These are phyloP conservation scores for Margarornis squamiger DNA, from an alignment of 2,797 vertebrate species.

Conservation along the genomic window DNA sequence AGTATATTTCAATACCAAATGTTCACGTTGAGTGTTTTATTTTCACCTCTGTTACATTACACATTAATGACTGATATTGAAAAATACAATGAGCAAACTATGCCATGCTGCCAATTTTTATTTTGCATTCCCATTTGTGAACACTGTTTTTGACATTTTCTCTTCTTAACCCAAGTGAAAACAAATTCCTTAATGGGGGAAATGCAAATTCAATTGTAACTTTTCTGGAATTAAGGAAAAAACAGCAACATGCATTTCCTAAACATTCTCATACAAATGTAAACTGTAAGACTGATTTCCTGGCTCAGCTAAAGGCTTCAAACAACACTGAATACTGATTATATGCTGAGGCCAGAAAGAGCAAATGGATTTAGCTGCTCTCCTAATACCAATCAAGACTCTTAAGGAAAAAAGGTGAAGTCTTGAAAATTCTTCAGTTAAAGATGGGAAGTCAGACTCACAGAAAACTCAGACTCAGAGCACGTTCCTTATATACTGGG, in stretches of 20 bases:
- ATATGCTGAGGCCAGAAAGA: background rate
- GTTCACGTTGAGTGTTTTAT: slow-evolving; percentile 19
- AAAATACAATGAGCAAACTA: background rate
- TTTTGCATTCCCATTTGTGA: slow-evolving; percentile 11
- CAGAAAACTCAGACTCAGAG: background rate
- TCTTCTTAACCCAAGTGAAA: background rate
- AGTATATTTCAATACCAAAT: slow-evolving; percentile 43
- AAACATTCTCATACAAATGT: background rate
- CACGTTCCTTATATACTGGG: background rate
- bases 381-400: background rate
- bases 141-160: background rate
- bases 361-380: background rate
- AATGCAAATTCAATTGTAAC: background rate
- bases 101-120: background rate
- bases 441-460: background rate
- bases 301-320: background rate
- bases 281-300: background rate
- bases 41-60: slow-evolving; percentile 38
- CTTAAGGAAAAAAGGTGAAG: background rate
- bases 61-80: slow-evolving; percentile 14
- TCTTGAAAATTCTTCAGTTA: background rate
- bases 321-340: background rate
- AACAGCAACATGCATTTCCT: background rate
- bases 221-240: background rate
- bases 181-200: background rate